Conservation (phyloP, 2,888 invertebrate species). For the Hypomecis punctinalis region DNA sequence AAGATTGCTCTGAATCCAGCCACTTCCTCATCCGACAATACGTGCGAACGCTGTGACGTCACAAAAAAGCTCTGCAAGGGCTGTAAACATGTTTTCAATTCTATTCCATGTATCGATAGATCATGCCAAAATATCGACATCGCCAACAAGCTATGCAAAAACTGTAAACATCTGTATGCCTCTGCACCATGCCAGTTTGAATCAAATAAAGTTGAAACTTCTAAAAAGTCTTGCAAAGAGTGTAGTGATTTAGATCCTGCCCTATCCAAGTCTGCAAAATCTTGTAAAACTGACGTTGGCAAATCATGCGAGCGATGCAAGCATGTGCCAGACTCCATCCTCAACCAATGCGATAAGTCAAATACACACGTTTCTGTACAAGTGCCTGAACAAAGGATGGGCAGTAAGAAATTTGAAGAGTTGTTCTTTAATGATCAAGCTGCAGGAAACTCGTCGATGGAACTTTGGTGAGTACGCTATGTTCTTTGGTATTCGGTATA, state of each 20-base stretch:
- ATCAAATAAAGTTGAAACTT: neutral
- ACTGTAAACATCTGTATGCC: neutral
- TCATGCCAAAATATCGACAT: neutral
- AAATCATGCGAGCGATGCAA: conserved; percentile 5
- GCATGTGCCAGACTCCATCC: conserved; percentile 2
- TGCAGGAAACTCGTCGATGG: neutral
- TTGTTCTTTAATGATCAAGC: conserved; percentile 6
- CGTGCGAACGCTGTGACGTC: no score
- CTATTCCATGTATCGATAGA: neutral
- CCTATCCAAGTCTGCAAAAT: neutral
- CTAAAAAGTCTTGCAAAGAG: no score
- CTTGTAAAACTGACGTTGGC: neutral
- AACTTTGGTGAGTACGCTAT: neutral
- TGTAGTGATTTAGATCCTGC: neutral
- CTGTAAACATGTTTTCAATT: neutral
- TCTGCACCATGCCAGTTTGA: neutral
- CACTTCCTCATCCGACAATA: no score
- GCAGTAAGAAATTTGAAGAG: conserved; percentile 4
- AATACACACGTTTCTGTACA: neutral
- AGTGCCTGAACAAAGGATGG: neutral
- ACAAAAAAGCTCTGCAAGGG: no score
- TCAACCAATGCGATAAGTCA: neutral
- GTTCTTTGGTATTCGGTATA: neutral
- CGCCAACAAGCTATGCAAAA: neutral
- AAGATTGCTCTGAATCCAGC: no score